Base-by-base conservation (phyloP, 2,797 vertebrate species). In the Crax fasciolata region DNA sequence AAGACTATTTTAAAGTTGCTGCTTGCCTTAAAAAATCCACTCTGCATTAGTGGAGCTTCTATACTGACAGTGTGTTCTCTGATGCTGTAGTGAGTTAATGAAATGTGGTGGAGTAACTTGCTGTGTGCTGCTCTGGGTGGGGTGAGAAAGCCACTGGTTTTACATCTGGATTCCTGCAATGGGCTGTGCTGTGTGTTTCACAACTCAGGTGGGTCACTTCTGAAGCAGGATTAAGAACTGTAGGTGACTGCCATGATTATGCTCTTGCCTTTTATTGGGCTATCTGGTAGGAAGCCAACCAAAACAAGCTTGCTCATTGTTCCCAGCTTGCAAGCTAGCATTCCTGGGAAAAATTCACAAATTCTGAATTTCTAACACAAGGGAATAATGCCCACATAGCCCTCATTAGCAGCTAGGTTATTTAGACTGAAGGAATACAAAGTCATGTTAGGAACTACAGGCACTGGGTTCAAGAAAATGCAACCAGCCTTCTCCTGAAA, bases 401-500 rank as follows among this genome's bases (percentile, higher is more conserved):
- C 15, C 6, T 77, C 8, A 23, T 21, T 9, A 51, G 15, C 4
- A 38, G 6, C 8, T 82, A 44, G 17, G 75, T 86, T 12, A 28
- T 16, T 10, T 54, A 75, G 27, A 46, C 61, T 62, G 8, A 52
- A 78, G 32, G 44, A 67, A 55, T 0, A 76, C 8, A 73, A 39
- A 32, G 66, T 59, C 24, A 10, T 44, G n/a, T 25, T 23, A 30
- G 19, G 14, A 68, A 3, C 30, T 68, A 19, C 17, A 54, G 27
- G 1, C 66, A 25, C 10, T 52, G 19, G 41, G 24, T 57, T 70
- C 38, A 68, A 67, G 10, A 84, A 82, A 84, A 70, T 17, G 44
- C 3, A 17, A 7, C 14, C 1, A 5, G 67, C 88, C 32, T 2
- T 1, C 6, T 21, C 15, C 43, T 52, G 35, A 5, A 38, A 27